These are phyloP conservation scores for Pinna nobilis DNA, from an alignment of 1,140 invertebrate genomes.

Conservation along the genomic window DNA sequence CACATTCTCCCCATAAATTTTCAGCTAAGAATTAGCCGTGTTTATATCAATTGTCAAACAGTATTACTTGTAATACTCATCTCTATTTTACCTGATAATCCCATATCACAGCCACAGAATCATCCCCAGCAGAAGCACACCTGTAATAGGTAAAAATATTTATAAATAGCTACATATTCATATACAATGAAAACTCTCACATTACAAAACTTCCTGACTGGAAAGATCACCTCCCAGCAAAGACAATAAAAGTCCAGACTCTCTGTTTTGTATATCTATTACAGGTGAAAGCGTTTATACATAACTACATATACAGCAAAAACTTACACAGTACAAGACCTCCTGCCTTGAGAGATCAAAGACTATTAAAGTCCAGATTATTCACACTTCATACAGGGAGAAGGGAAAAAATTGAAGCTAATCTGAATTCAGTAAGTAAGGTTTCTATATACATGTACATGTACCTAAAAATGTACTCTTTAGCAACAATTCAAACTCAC, in stretches of 20 bases:
- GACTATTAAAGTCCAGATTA: too few species aligned
- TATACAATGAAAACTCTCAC: not conserved
- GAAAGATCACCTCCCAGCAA: not conserved
- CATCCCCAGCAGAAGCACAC: conserved; percentile 65
- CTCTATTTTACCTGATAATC: conserved; percentile 56
- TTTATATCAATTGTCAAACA: not conserved
- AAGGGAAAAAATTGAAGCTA: too few species aligned
- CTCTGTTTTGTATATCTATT: not conserved
- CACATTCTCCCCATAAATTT: too few species aligned
- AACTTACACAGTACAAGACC: not conserved
- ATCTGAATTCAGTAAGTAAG: too few species aligned
- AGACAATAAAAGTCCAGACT: not conserved
- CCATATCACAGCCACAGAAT: conserved; percentile 60
- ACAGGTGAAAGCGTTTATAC: not conserved
- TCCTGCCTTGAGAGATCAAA: too few species aligned
- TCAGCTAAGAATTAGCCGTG: not conserved
- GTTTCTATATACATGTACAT: too few species aligned
- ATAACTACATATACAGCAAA: not conserved
- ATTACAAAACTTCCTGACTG: not conserved
- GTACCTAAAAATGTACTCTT: too few species aligned
- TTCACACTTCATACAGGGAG: too few species aligned
- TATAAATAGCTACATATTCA: not conserved
- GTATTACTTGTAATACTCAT: not conserved
- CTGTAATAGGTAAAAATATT: conserved; percentile 36
- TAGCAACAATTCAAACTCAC: too few species aligned